phyloP scores from a whole-genome alignment of 2,888 invertebrate genomes.

The Sabellastarte sp. region DNA sequence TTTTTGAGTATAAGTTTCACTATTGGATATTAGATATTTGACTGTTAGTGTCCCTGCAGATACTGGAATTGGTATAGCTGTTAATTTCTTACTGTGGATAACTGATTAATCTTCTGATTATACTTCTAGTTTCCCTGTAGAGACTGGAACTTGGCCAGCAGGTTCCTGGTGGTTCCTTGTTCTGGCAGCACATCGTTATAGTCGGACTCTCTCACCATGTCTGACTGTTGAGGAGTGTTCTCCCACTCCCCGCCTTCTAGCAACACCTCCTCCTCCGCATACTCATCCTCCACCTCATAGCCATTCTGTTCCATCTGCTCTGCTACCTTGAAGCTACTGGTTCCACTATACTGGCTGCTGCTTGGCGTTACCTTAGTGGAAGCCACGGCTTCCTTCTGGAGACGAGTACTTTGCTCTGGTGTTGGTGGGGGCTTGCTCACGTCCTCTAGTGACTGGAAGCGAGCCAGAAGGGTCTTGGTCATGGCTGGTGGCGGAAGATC shows the following conservation, averaged over 20 bases:
- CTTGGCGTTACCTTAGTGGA: not conserved
- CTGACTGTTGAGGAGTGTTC: conserved; percentile 39
- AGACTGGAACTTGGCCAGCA: conserved; percentile 84
- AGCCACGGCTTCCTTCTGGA: not conserved
- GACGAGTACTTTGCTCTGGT: conserved; percentile 6
- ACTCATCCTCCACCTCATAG: not conserved
- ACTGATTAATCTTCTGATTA: no score
- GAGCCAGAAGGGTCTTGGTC: conserved; percentile 26
- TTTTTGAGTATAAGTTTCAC: no score
- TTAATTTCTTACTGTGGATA: no score
- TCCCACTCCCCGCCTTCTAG: conserved; percentile 38
- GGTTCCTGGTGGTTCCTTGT: conserved; percentile 75
- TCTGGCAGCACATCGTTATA: conserved; percentile 53
- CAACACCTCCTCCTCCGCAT: conserved; percentile 19
- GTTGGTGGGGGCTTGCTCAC: conserved; percentile 21
- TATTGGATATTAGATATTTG: no score
- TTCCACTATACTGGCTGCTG: not conserved
- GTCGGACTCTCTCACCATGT: conserved; percentile 61
- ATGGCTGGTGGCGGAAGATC: conserved; percentile 23
- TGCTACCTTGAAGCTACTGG: not conserved
- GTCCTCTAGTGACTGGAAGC: conserved; percentile 33
- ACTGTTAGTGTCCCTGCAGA: no score
- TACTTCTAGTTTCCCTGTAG: conserved; percentile 67
- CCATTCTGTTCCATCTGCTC: not conserved
- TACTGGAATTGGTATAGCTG: no score